Conservation (phyloP, 2,797 vertebrate species). For the Macropodus opercularis region DNA sequence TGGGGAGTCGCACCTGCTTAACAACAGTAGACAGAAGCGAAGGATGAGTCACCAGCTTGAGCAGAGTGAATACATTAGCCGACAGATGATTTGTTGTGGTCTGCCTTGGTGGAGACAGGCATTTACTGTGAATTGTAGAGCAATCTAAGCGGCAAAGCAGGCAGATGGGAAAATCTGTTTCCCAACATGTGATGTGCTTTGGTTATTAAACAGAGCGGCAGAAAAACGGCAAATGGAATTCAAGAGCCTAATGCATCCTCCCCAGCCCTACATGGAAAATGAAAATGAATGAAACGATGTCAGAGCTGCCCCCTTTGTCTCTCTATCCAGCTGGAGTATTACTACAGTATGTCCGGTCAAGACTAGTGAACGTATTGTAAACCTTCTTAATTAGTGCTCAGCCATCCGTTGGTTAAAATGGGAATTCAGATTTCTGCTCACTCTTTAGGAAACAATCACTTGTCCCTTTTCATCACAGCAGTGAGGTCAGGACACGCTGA, state of each 20-base stretch:
- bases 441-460: too few relatives aligned
- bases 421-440: too few relatives aligned
- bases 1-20: conserved; percentile 39
- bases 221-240: not conserved
- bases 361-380: too few relatives aligned
- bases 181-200: not conserved
- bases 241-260: conserved; percentile 2
- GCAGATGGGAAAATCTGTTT: conserved; percentile 14
- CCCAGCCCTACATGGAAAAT: not conserved
- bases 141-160: not conserved
- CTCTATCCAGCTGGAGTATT: not conserved
- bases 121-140: conserved; percentile 25
- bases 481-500: too few relatives aligned
- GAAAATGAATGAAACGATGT: conserved; percentile 3
- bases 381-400: too few relatives aligned
- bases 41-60: conserved; percentile 60
- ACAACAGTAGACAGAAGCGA: conserved; percentile 34
- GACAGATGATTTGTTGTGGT: conserved; percentile 51
- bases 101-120: conserved; percentile 18
- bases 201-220: conserved; percentile 1
- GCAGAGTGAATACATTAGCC: conserved; percentile 39
- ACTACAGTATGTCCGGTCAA: too few relatives aligned
- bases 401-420: too few relatives aligned
- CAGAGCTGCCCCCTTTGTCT: not conserved
- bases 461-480: too few relatives aligned